Conservation (phyloP, 2,113 vertebrate species). For the Pungitius pungitius region DNA sequence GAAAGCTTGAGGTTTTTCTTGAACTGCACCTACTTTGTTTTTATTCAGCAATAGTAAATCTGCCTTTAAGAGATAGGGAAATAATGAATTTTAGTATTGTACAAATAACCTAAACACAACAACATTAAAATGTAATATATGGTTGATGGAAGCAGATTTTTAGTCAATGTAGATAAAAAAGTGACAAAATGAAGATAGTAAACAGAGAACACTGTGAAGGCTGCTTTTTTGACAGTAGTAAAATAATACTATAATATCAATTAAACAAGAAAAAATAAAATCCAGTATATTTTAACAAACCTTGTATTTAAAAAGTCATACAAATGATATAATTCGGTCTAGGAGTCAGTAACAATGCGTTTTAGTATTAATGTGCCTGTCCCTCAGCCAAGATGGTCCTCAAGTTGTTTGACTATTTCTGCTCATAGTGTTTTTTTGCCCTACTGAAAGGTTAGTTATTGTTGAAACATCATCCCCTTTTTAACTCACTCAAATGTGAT, state of each 20-base stretch:
- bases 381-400: background rate
- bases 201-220: background rate
- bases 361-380: background rate
- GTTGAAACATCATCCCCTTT: conserved; percentile 14
- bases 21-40: background rate
- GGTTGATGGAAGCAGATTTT: background rate
- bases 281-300: background rate
- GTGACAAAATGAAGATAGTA: no score
- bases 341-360: background rate
- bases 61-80: background rate
- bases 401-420: background rate
- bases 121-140: background rate
- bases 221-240: background rate
- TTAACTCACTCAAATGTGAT: conserved; percentile 10
- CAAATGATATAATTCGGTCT: background rate
- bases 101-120: background rate
- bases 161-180: no score
- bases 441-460: background rate
- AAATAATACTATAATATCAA: background rate
- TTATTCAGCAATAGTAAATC: background rate
- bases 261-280: background rate
- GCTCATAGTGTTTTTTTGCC: background rate
- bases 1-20: background rate
- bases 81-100: background rate
- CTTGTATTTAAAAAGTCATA: background rate